Evolutionary conservation across 2,113 vertebrate genomes (phyloP).

Genomic region (Nothoprocta pentlandii): DNA sequence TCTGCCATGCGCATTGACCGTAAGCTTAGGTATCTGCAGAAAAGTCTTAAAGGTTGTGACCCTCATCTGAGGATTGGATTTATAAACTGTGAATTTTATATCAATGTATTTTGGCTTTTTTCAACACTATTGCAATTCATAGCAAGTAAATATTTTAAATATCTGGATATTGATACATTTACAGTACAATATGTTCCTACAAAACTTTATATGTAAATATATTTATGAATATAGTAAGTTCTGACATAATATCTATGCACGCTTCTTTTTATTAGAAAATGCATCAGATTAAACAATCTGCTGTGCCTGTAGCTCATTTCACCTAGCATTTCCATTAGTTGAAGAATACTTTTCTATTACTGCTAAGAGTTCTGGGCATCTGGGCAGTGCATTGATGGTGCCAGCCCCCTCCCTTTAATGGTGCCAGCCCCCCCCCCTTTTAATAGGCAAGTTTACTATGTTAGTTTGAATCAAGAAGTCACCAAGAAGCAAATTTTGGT

Average conservation of each 20-base stretch:
- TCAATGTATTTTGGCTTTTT: neutral
- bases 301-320: neutral
- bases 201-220: neutral
- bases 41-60: neutral
- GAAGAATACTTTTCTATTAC: neutral
- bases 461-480: neutral
- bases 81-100: neutral
- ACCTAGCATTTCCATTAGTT: neutral
- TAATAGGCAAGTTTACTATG: accelerated
- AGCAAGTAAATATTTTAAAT: neutral
- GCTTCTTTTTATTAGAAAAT: neutral
- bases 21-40: accelerated
- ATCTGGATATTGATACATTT: neutral
- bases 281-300: accelerated
- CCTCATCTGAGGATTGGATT: neutral
- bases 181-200: neutral
- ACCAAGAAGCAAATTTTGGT: neutral
- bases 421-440: neutral
- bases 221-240: neutral
- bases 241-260: neutral
- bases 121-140: neutral
- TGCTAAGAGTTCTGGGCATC: neutral
- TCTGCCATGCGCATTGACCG: neutral
- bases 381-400: neutral
- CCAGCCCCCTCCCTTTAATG: neutral